A percentile compares a stretch with the other conserved stretches of the same genome.
These are phyloP conservation scores for Semicossyphus pulcher DNA, from an alignment of 2,113 vertebrate genomes.

Conservation along the genomic window DNA sequence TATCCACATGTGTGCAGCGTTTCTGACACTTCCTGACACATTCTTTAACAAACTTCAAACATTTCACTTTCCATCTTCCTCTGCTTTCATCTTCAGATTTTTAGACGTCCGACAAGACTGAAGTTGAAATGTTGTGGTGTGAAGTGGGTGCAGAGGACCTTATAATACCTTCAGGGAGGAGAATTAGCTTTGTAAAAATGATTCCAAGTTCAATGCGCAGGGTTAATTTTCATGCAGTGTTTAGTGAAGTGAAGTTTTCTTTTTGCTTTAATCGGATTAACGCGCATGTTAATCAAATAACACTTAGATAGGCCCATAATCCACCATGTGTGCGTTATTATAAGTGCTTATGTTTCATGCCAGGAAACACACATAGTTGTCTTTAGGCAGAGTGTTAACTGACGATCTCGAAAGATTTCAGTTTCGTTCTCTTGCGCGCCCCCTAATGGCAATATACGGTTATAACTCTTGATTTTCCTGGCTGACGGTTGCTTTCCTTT, in stretches of 20 bases:
- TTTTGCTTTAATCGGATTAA: conserved; percentile 68
- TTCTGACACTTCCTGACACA: conserved; percentile 15
- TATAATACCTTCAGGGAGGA: conserved; percentile 35
- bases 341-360: conserved; percentile 40
- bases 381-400: conserved; percentile 1
- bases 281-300: conserved; percentile 60
- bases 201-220: conserved; percentile 13
- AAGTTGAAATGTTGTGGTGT: conserved; percentile 21
- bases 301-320: conserved; percentile 27
- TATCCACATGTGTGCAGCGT: not conserved
- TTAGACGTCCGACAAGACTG: not conserved
- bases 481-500: no score
- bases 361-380: not conserved
- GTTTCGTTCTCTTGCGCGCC: no score
- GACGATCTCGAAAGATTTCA: no score
- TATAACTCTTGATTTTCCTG: no score
- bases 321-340: conserved; percentile 15
- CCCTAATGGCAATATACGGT: no score
- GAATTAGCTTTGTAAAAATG: conserved; percentile 28
- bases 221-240: conserved; percentile 48
- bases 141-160: conserved; percentile 7
- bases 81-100: conserved; percentile 28
- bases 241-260: conserved; percentile 36
- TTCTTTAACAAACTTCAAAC: conserved; percentile 24
- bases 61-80: conserved; percentile 20